A percentile compares a stretch with the other conserved stretches of the same genome.
Conservation (phyloP, 2,113 vertebrate genomes). For the Arothron firmamentum region DNA sequence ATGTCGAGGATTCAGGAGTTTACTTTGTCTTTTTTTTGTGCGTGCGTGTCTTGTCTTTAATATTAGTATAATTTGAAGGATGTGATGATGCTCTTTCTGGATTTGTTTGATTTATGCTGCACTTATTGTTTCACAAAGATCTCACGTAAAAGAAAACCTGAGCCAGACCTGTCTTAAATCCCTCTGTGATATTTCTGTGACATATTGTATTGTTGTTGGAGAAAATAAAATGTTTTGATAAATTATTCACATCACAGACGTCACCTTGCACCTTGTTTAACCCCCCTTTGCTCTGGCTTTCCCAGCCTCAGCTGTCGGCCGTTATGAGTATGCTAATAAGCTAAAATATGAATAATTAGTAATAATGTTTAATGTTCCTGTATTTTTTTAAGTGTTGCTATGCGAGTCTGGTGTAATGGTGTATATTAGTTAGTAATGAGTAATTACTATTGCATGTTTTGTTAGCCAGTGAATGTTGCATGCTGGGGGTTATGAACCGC, state of each 20-base stretch:
- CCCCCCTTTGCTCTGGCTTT: no score
- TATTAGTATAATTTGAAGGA: constrained; percentile 62
- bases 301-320: no score
- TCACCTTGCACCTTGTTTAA: constrained; percentile 1
- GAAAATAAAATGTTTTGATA: constrained; percentile 79
- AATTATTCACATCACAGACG: constrained; percentile 50
- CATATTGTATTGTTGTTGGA: constrained; percentile 75
- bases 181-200: constrained; percentile 79
- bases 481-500: no score
- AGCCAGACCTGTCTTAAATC: constrained; percentile 81
- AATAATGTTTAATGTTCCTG: no score
- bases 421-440: no score
- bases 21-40: constrained; percentile 6
- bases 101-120: constrained; percentile 69
- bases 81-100: constrained; percentile 44
- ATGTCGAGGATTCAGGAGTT: constrained; percentile 37
- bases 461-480: no score
- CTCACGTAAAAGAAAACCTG: constrained; percentile 70
- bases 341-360: no score
- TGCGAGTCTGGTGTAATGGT: no score
- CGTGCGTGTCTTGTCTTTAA: constrained; percentile 54
- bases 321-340: no score
- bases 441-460: no score
- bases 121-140: constrained; percentile 71
- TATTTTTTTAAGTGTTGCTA: no score